These are phyloP conservation scores for Danio albolineatus DNA, from an alignment of 2,797 vertebrate species.

Conservation along the genomic window DNA sequence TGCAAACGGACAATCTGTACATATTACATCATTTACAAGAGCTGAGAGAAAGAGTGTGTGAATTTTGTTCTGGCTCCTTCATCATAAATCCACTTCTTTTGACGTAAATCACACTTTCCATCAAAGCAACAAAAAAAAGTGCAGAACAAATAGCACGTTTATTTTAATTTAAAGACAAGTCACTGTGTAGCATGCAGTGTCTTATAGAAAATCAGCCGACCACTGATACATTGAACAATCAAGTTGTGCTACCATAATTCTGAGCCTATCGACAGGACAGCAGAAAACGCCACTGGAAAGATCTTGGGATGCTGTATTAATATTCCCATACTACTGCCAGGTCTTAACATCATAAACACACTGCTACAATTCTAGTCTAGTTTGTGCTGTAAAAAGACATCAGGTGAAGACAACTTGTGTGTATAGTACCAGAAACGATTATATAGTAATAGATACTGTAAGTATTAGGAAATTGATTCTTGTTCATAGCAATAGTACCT, in stretches of 20 bases:
- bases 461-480: slow-evolving; percentile 8
- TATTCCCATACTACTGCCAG: background rate
- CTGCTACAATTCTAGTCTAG: slow-evolving; percentile 25
- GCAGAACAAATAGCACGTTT: slow-evolving; percentile 53
- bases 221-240: slow-evolving; percentile 40
- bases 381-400: slow-evolving; percentile 22
- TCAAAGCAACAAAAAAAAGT: slow-evolving; percentile 43
- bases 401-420: slow-evolving; percentile 12
- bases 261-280: slow-evolving; percentile 27
- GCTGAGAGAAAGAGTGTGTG: slow-evolving; percentile 3
- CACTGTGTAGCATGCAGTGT: slow-evolving; percentile 61
- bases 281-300: slow-evolving; percentile 55
- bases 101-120: background rate
- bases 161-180: slow-evolving; percentile 43
- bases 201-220: slow-evolving; percentile 36
- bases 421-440: slow-evolving; percentile 25
- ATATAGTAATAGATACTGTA: slow-evolving; percentile 27
- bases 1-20: slow-evolving; percentile 45
- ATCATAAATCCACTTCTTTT: background rate
- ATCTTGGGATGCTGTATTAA: slow-evolving; percentile 34
- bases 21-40: slow-evolving; percentile 48
- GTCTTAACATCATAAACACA: slow-evolving; percentile 27
- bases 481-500: slow-evolving; percentile 32
- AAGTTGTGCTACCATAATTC: slow-evolving; percentile 49
- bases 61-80: slow-evolving; percentile 4